Evolutionary conservation across 2,113 vertebrate genomes (phyloP).

Genomic region (Neodon shergylaensis): DNA sequence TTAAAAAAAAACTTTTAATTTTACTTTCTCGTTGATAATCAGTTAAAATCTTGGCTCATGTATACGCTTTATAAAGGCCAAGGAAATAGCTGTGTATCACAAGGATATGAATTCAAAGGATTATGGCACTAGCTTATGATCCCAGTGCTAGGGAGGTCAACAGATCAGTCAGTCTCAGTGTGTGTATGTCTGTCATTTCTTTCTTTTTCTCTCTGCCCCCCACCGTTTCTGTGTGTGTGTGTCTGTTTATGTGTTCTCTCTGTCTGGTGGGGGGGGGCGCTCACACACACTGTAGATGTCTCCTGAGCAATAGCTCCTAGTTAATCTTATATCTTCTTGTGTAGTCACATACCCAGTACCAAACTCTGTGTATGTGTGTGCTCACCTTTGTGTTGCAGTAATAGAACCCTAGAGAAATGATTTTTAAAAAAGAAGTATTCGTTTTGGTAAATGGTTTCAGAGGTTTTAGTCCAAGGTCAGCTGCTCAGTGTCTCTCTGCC

Average conservation of each 20-base stretch:
- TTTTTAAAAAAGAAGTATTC: not conserved
- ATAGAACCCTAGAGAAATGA: not conserved
- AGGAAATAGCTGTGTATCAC: not conserved
- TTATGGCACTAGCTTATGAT: not conserved
- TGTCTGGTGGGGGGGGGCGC: not conserved
- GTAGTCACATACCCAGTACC: not conserved
- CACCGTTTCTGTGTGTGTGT: accelerated
- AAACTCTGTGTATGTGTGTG: not conserved
- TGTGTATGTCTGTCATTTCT: too few relatives aligned
- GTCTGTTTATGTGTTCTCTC: not conserved
- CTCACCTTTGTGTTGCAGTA: not conserved
- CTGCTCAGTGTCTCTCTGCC: not conserved
- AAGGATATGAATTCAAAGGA: not conserved
- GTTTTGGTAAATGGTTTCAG: not conserved
- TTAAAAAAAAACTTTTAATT: not conserved
- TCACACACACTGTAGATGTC: not conserved
- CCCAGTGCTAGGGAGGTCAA: not conserved
- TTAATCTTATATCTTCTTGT: not conserved
- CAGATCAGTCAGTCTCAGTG: not conserved
- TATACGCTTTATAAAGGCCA: not conserved
- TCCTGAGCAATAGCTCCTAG: not conserved
- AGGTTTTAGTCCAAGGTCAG: not conserved
- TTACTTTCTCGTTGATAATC: not conserved
- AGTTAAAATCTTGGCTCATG: conserved; percentile 31
- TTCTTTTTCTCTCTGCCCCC: too few relatives aligned